Conservation (phyloP, 2,113 vertebrate genomes). For the Elephantulus edwardii region DNA sequence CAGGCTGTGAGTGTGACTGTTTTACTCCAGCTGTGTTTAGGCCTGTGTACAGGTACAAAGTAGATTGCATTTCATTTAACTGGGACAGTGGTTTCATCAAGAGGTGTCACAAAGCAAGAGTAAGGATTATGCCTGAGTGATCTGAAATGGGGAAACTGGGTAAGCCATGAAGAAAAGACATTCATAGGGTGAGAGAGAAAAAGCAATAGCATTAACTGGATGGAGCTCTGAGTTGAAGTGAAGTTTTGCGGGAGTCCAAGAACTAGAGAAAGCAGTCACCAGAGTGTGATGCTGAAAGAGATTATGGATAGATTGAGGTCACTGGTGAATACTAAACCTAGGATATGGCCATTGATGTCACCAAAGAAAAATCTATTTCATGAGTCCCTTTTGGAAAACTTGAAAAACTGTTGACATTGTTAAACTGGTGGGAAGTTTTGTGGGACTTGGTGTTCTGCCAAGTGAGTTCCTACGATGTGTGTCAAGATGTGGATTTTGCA, state of each 20-base stretch:
- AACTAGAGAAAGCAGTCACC: rapidly evolving
- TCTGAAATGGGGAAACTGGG: background rate
- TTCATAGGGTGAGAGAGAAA: background rate
- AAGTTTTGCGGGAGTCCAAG: background rate
- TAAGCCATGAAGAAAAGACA: background rate
- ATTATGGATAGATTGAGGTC: background rate
- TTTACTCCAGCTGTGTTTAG: background rate
- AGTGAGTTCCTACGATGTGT: rapidly evolving
- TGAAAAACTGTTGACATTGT: background rate
- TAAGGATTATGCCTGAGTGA: background rate
- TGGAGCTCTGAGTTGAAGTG: background rate
- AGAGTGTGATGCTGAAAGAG: background rate
- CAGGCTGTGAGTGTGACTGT: background rate
- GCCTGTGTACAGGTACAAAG: background rate
- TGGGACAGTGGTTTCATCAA: background rate
- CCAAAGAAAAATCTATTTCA: background rate
- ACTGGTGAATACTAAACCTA: background rate
- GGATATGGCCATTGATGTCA: background rate
- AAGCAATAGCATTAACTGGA: background rate
- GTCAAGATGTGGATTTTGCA: background rate
- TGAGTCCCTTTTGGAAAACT: background rate
- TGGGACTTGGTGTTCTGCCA: background rate
- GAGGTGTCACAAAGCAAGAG: background rate
- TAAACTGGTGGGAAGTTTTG: background rate
- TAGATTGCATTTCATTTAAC: background rate